Conservation (phyloP, 2,797 vertebrate genomes). For the Setipinna tenuifilis region DNA sequence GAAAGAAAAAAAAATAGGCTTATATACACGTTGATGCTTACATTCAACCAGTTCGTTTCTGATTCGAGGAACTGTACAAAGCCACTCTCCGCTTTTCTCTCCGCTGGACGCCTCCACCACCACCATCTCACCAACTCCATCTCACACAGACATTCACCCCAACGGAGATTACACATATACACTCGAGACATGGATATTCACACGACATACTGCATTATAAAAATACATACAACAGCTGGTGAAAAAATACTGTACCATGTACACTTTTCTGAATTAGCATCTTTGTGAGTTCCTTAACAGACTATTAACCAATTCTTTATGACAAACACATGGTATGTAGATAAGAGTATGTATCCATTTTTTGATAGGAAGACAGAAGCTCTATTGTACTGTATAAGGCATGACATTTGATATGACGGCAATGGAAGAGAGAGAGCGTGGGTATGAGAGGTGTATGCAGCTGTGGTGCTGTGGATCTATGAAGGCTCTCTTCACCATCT, state of each 20-base stretch:
- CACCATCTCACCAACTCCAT: background rate
- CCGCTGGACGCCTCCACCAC: background rate
- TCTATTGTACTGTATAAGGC: conserved; percentile 17
- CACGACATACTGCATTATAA: conserved; percentile 24
- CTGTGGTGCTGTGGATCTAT: background rate
- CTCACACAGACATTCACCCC: conserved; percentile 17
- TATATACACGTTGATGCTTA: conserved; percentile 7
- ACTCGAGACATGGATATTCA: conserved; percentile 25
- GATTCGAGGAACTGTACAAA: background rate
- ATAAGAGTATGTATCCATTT: conserved; percentile 20
- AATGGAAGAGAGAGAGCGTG: background rate
- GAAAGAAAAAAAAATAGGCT: background rate
- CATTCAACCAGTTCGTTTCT: conserved; percentile 14
- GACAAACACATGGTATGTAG: conserved; percentile 5
- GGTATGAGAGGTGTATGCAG: background rate
- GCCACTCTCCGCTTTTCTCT: background rate
- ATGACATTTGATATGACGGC: conserved; percentile 4
- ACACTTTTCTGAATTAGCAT: conserved; percentile 21
- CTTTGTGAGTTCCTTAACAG: background rate
- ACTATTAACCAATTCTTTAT: background rate
- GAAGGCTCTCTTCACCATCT: background rate
- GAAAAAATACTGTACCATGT: conserved; percentile 28
- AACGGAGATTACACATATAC: conserved; percentile 10
- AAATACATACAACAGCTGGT: conserved; percentile 28
- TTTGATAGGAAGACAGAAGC: conserved; percentile 11